A percentile compares a stretch with the other conserved stretches of the same genome.
These are phyloP conservation scores for Sebastes wilsoni DNA, from an alignment of 2,797 vertebrate species.

Conservation along the genomic window DNA sequence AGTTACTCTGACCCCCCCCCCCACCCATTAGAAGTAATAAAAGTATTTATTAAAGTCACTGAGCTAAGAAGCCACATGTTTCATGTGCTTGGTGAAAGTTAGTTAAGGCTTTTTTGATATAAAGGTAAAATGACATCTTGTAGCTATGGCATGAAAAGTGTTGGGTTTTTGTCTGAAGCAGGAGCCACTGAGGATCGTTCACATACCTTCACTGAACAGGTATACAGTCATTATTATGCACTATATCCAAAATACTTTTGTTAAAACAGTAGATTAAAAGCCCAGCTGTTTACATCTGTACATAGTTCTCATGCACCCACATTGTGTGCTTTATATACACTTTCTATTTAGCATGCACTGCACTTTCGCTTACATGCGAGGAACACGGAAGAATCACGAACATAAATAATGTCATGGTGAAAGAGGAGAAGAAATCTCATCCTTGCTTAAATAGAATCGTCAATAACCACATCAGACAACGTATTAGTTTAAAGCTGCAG, in stretches of 20 bases:
- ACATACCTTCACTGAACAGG: conserved; percentile 42
- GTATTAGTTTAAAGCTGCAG: not conserved
- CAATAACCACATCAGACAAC: conserved; percentile 21
- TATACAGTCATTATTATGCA: conserved; percentile 34
- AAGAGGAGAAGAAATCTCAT: not conserved
- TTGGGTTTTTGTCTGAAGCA: conserved; percentile 27
- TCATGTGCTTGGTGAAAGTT: conserved; percentile 59
- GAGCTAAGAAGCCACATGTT: conserved; percentile 58
- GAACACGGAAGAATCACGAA: conserved; percentile 42
- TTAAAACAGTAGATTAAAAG: conserved; percentile 41
- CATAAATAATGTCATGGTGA: conserved; percentile 22
- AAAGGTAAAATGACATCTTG: conserved; percentile 69
- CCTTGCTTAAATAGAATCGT: conserved; percentile 13
- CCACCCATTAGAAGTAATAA: conserved; percentile 29
- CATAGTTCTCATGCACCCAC: conserved; percentile 55
- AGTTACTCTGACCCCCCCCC: not conserved
- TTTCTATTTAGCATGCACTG: conserved; percentile 66
- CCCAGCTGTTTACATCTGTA: conserved; percentile 22
- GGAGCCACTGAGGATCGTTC: conserved; percentile 21
- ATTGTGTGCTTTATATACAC: conserved; percentile 44
- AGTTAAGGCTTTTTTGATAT: conserved; percentile 66
- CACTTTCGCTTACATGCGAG: conserved; percentile 58
- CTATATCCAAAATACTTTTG: conserved; percentile 46
- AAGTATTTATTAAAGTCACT: conserved; percentile 49
- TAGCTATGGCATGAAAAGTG: conserved; percentile 48